Percentiles rank a stretch among this genome's conserved stretches.
phyloP scores from a whole-genome alignment of 2,113 vertebrate species.

The Myotis brandtii region DNA sequence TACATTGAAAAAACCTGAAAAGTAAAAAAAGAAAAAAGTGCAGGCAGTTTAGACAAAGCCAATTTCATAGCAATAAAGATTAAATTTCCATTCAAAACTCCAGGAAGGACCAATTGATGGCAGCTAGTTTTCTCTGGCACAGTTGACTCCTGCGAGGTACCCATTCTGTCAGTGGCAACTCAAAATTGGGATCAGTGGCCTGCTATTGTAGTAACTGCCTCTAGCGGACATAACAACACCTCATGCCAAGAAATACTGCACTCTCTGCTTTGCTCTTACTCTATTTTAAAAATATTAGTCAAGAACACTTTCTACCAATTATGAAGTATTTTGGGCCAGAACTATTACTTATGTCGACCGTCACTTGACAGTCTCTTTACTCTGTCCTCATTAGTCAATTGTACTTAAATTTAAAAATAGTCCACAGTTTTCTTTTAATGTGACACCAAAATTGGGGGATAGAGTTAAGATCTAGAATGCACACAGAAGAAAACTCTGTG shows the following conservation, averaged over 20 bases:
- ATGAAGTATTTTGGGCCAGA: not conserved
- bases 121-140: conserved; percentile 28
- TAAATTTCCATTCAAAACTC: conserved; percentile 51
- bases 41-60: conserved; percentile 31
- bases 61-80: conserved; percentile 42
- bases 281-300: not conserved
- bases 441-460: not conserved
- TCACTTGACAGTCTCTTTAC: conserved; percentile 16
- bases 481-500: not conserved
- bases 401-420: conserved; percentile 2
- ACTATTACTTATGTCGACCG: conserved; percentile 34
- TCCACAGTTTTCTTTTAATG: not conserved
- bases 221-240: not conserved
- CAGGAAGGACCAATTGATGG: not conserved
- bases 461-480: not conserved
- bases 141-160: not conserved
- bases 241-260: not conserved
- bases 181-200: not conserved
- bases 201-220: conserved; percentile 53
- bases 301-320: not conserved
- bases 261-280: not conserved
- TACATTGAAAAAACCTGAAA: not conserved
- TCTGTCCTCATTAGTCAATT: conserved; percentile 69
- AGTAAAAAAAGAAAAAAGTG: not conserved
- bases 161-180: conserved; percentile 23